Percentiles rank a stretch among this genome's conserved stretches.
Conservation (phyloP, 2,797 vertebrate species). For the Geotrypetes seraphini region DNA sequence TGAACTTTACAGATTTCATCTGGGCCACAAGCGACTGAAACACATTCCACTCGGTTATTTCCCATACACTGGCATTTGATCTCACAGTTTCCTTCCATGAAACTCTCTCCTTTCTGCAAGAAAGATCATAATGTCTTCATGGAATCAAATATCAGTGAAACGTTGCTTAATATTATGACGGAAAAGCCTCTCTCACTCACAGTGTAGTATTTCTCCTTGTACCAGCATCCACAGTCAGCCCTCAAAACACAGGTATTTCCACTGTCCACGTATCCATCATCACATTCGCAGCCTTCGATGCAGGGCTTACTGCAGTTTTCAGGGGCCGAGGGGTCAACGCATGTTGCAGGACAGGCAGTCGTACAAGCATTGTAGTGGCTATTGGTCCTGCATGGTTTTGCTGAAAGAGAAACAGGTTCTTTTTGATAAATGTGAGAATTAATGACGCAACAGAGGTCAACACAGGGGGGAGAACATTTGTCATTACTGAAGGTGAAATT, state of each 20-base stretch:
- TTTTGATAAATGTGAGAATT: neutral
- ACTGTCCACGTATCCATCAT: slow-evolving; percentile 53
- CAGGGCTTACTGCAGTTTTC: slow-evolving; percentile 45
- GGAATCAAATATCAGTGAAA: neutral
- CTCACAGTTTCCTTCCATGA: slow-evolving; percentile 23
- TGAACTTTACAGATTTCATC: slow-evolving; percentile 23
- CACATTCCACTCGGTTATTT: slow-evolving; percentile 18
- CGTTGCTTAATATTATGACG: neutral
- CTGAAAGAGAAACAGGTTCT: slow-evolving; percentile 24
- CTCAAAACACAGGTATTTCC: slow-evolving; percentile 48
- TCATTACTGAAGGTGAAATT: no score
- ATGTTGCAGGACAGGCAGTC: slow-evolving; percentile 50
- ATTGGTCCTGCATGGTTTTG: slow-evolving; percentile 44
- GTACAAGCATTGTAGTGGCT: slow-evolving; percentile 58
- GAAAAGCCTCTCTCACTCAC: slow-evolving; percentile 10
- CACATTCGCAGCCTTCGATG: slow-evolving; percentile 58
- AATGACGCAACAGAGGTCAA: no score
- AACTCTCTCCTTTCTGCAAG: slow-evolving; percentile 34
- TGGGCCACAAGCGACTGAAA: slow-evolving; percentile 9
- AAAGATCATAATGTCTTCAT: neutral
- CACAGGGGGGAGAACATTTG: no score
- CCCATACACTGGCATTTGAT: slow-evolving; percentile 18
- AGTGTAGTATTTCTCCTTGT: slow-evolving; percentile 39
- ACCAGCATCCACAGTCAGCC: slow-evolving; percentile 63
- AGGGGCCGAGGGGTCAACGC: slow-evolving; percentile 31